Evolutionary conservation across 2,888 invertebrate species (phyloP), one percentile per base, ranked within the genome.

Genomic region (Cataglyphis albicans): DNA sequence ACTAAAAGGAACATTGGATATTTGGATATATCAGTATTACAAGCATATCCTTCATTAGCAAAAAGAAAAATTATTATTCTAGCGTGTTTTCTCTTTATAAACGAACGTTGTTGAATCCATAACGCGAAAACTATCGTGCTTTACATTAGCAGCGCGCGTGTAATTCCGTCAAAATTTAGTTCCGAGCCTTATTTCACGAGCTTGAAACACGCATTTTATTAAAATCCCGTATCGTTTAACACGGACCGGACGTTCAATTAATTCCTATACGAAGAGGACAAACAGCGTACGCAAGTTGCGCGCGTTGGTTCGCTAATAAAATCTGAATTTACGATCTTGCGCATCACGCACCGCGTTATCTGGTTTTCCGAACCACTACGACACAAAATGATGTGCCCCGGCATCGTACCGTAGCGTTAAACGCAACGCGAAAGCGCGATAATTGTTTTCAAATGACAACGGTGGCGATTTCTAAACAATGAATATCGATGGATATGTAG

Each of bases 371-470:
- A 90, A 85, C 89, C 88, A 87, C 89, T 89, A 90, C 90, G 85
- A 88, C 89, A 88, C 90, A 82, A 90, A 90, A 90, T 90, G 86
- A 90, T 88, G 89, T 84, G 89, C 82, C 83, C 86, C 64, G 82
- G 84, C 85, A 86, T 90, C 89, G 86, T 84, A 76, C 35, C 76
- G 44, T 59, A 29, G 88, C 86, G 87, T 90, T 88, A 87, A 89
- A 83, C 89, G 86, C 87, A 84, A 84, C 88, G 83, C 81, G 88
- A 78, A 87, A 86, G 86, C 86, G 86, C 84, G 90, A 90, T 90
- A 90, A 90, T 90, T 90, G 90, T 90, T 90, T 89, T 84, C 88
- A 86, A 90, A 90, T 90, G 90, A 90, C 90, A 90, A 89, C 90
- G 87, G 84, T 80, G 86, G 88, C 84, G 82, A 84, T 86, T 86